Percentiles rank a stretch among this genome's conserved stretches.
phyloP scores from a whole-genome alignment of 2,888 invertebrate species.

The Cataglyphis altisquamis region DNA sequence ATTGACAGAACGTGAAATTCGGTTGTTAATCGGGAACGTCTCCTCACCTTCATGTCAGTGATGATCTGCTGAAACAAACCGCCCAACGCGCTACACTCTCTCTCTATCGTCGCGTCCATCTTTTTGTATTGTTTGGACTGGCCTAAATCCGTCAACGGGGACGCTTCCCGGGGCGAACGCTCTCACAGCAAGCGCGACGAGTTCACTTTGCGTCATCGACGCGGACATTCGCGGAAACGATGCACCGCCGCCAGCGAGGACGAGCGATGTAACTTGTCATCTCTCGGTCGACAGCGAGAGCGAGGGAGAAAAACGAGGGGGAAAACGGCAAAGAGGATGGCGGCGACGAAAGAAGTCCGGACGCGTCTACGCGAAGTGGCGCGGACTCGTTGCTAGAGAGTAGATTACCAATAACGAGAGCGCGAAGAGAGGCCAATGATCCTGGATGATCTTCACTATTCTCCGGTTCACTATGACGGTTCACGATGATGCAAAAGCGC shows the following conservation, averaged over 20 bases:
- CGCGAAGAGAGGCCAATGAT: not conserved
- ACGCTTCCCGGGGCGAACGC: not conserved
- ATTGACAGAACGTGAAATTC: not conserved
- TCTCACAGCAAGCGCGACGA: slow-evolving; percentile 13
- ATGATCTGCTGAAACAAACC: slow-evolving; percentile 98
- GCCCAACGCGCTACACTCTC: slow-evolving; percentile 96
- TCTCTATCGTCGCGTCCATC: slow-evolving; percentile 92
- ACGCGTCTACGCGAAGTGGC: slow-evolving; percentile 24
- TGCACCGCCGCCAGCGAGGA: slow-evolving; percentile 31
- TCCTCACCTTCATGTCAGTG: slow-evolving; percentile 96
- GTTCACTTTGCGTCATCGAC: slow-evolving; percentile 68
- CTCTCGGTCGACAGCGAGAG: not conserved
- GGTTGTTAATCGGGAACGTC: not conserved
- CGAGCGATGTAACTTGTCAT: slow-evolving; percentile 18
- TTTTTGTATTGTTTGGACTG: slow-evolving; percentile 57
- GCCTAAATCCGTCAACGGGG: not conserved
- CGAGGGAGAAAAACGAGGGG: not conserved
- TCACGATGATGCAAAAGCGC: not conserved
- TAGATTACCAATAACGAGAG: slow-evolving; percentile 22
- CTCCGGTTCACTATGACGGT: not conserved
- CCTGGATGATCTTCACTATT: too few species aligned
- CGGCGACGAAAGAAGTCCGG: not conserved
- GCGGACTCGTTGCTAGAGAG: not conserved
- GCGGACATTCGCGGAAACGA: slow-evolving; percentile 52
- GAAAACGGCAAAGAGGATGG: not conserved